phyloP scores from a whole-genome alignment of 1,140 invertebrate species.

The Drosophila littoralis region DNA sequence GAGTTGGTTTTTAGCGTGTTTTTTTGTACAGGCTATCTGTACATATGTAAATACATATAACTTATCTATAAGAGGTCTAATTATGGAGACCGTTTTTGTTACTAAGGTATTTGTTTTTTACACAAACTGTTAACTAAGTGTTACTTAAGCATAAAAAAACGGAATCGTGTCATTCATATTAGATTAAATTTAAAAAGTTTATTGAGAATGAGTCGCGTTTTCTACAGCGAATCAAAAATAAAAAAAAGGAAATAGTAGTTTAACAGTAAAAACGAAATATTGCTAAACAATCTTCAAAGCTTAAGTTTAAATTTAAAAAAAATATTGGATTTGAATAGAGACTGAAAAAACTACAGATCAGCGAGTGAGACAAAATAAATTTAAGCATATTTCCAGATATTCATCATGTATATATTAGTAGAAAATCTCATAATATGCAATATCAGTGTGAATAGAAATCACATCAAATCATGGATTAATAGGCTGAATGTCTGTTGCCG shows the following conservation, averaged over 20 bases:
- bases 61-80: not conserved
- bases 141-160: too few species aligned
- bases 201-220: not conserved
- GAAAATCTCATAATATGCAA: not conserved
- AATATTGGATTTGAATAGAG: not conserved
- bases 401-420: constrained; percentile 1
- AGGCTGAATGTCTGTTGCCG: not conserved
- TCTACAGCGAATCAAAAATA: not conserved
- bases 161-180: too few species aligned
- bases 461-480: not conserved
- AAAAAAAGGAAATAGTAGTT: not conserved
- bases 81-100: constrained; percentile 15
- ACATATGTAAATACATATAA: constrained; percentile 19
- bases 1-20: constrained; percentile 9
- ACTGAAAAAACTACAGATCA: not conserved
- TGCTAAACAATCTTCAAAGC: not conserved
- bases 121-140: too few species aligned
- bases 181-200: too few species aligned
- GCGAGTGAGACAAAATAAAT: not conserved
- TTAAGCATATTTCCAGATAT: not conserved
- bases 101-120: constrained; percentile 11
- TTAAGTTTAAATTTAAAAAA: not conserved
- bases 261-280: not conserved
- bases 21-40: constrained; percentile 36
- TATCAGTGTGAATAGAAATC: not conserved